phyloP scores from a whole-genome alignment of 2,888 invertebrate species.

The Chrysolina oricalcia region DNA sequence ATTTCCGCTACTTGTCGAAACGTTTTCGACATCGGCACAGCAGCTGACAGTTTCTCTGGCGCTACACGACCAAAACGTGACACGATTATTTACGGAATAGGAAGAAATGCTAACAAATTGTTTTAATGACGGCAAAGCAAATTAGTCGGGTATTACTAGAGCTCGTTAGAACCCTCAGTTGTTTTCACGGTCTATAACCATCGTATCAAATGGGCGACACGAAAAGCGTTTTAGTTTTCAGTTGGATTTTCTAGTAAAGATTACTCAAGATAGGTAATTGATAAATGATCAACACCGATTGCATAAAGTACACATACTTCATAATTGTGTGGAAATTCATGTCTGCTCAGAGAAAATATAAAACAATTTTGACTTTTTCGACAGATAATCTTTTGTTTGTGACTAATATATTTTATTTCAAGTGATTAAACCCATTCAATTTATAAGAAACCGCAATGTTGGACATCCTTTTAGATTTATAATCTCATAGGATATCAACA shows the following conservation, averaged over 20 bases:
- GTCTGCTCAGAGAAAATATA: no score
- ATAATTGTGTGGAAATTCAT: no score
- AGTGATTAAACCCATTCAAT: no score
- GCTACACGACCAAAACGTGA: slow-evolving; percentile 23
- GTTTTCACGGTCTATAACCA: slow-evolving; percentile 16
- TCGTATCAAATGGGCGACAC: background rate
- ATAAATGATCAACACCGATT: no score
- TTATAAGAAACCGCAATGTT: no score
- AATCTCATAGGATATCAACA: no score
- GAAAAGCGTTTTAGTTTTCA: background rate
- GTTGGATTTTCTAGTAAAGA: background rate
- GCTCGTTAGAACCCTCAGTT: slow-evolving; percentile 13
- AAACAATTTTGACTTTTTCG: no score
- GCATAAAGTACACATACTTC: no score
- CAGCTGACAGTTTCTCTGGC: slow-evolving; percentile 33
- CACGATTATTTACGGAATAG: slow-evolving; percentile 28
- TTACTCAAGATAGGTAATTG: no score
- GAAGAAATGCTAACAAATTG: slow-evolving; percentile 27
- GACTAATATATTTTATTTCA: no score
- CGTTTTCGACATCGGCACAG: slow-evolving; percentile 42
- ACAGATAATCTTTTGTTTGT: no score
- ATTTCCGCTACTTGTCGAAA: slow-evolving; percentile 59
- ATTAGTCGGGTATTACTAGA: slow-evolving; percentile 30
- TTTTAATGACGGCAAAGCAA: slow-evolving; percentile 21
- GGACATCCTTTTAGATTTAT: no score